Percentiles rank a stretch among this genome's conserved stretches.
Evolutionary conservation across 2,888 invertebrate genomes (phyloP).

Genomic region (Spodoptera picta): DNA sequence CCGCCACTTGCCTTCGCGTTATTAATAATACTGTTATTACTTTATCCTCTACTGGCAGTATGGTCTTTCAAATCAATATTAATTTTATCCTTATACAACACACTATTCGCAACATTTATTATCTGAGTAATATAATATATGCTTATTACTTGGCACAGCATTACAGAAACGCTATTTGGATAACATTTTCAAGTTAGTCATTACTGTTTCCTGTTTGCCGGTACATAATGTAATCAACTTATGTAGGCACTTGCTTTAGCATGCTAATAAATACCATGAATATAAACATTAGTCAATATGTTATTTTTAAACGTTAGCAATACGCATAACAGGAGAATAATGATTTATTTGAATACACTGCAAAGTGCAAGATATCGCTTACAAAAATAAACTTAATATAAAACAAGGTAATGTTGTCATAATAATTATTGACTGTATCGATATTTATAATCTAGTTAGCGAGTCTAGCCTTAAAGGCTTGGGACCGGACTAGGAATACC

Average conservation of each 20-base stretch:
- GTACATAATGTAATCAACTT: conserved; percentile 23
- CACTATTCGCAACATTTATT: conserved; percentile 8
- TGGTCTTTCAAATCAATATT: conserved; percentile 4
- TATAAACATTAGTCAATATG: conserved; percentile 35
- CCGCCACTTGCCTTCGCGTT: conserved; percentile 15
- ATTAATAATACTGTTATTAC: conserved; percentile 15
- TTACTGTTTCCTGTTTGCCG: conserved; percentile 47
- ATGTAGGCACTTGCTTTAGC: conserved; percentile 9
- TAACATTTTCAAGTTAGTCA: conserved; percentile 28
- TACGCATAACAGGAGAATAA: conserved; percentile 12
- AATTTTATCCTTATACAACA: conserved; percentile 14
- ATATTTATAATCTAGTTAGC: conserved; percentile 78
- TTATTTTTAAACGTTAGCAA: conserved; percentile 26
- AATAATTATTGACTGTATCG: conserved; percentile 59
- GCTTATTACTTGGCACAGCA: conserved; percentile 9
- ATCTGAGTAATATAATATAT: conserved; percentile 1
- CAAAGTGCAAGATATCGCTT: conserved; percentile 4
- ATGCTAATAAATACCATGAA: conserved; percentile 47
- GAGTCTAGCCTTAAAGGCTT: conserved; percentile 54
- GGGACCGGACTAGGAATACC: conserved; percentile 71
- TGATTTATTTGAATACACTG: conserved; percentile 9
- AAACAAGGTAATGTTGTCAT: conserved; percentile 40
- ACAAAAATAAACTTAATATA: conserved; percentile 1
- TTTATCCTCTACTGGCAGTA: conserved; percentile 2
- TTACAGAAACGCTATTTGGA: conserved; percentile 15